Conservation (phyloP, 2,888 invertebrate genomes). For the Cremastobaeus sp. region DNA sequence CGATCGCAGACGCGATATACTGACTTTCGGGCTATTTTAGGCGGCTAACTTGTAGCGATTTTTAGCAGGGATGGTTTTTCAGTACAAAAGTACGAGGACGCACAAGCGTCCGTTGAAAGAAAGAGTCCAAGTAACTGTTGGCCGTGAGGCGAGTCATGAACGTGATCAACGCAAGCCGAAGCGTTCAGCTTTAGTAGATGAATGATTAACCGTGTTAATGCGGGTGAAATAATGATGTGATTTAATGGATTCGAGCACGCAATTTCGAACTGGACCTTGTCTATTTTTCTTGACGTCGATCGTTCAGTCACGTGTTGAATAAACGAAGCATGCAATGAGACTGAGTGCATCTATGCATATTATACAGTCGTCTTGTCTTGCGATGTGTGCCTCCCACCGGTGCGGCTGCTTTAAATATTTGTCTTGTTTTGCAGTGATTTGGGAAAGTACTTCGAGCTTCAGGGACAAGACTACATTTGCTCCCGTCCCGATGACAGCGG, state of each 20-base stretch:
- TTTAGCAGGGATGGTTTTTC: slow-evolving; percentile 48
- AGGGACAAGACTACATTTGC: slow-evolving; percentile 98
- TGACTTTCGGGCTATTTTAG: slow-evolving; percentile 3
- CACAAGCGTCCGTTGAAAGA: neutral
- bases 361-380: slow-evolving; percentile 63
- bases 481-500: slow-evolving; percentile 95
- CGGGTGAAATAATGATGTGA: slow-evolving; percentile 48
- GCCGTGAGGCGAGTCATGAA: slow-evolving; percentile 5
- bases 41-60: slow-evolving; percentile 26
- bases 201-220: slow-evolving; percentile 34
- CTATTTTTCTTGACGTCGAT: slow-evolving; percentile 62
- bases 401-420: slow-evolving; percentile 17
- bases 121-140: slow-evolving; percentile 18
- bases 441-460: slow-evolving; percentile 92
- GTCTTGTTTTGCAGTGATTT: slow-evolving; percentile 79
- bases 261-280: slow-evolving; percentile 57
- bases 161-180: slow-evolving; percentile 28
- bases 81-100: slow-evolving; percentile 1
- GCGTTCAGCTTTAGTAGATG: slow-evolving; percentile 25
- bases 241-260: slow-evolving; percentile 60
- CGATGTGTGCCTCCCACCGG: slow-evolving; percentile 35
- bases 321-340: slow-evolving; percentile 69
- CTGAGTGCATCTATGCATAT: slow-evolving; percentile 70
- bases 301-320: slow-evolving; percentile 61
- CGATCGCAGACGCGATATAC: slow-evolving; percentile 32